Percentiles rank a stretch among this genome's conserved stretches.
Evolutionary conservation across 2,113 vertebrate species (phyloP).

Genomic region (Eudyptes chrysolophus): DNA sequence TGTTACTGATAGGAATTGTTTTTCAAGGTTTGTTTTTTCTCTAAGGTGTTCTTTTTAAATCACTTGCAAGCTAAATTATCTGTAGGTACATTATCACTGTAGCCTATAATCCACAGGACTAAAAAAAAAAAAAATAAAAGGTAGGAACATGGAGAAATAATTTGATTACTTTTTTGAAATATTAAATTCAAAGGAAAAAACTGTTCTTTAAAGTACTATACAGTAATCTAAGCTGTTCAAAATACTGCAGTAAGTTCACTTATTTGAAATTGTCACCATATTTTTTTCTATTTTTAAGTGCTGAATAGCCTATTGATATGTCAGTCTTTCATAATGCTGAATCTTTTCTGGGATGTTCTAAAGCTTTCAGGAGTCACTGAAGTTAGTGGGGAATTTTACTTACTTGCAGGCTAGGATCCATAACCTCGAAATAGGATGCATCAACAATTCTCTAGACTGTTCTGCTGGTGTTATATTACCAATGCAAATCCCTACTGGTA

Average conservation of each 20-base stretch:
- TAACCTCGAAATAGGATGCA: neutral
- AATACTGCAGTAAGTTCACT: neutral
- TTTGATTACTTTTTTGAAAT: neutral
- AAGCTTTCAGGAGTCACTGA: neutral
- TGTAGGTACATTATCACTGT: neutral
- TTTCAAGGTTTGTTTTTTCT: neutral
- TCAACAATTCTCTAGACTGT: neutral
- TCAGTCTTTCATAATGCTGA: neutral
- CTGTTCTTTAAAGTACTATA: neutral
- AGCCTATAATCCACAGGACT: neutral
- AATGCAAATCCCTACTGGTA: constrained; percentile 38
- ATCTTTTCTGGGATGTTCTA: neutral
- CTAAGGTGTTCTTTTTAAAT: neutral
- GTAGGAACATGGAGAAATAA: neutral
- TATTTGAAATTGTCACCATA: neutral
- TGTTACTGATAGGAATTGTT: neutral
- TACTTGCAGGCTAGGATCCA: neutral
- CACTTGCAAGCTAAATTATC: neutral
- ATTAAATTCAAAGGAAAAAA: neutral
- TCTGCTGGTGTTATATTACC: constrained; percentile 6
- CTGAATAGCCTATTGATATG: neutral
- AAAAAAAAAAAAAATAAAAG: neutral
- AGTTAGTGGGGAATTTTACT: neutral
- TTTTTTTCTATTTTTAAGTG: neutral
- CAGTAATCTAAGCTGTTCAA: neutral